Percentiles rank a stretch among this genome's conserved stretches.
Conservation (phyloP, 2,113 vertebrate species). For the Dryoscopus gambensis region DNA sequence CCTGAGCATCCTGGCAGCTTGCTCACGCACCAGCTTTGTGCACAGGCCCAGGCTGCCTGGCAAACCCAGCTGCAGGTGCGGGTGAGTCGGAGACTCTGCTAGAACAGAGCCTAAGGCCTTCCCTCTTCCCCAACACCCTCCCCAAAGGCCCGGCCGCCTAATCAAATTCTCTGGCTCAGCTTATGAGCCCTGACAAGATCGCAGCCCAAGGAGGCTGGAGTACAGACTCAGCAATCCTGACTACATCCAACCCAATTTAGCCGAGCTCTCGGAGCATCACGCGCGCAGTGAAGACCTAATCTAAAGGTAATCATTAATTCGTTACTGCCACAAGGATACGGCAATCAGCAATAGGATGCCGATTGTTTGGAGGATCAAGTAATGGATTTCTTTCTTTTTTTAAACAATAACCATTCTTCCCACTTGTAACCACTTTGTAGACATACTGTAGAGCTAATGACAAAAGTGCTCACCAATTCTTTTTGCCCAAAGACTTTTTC, state of each 20-base stretch:
- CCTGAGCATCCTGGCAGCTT: neutral
- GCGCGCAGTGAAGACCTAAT: neutral
- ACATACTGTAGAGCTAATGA: neutral
- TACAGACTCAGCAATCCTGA: slow-evolving; percentile 58
- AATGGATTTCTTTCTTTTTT: neutral
- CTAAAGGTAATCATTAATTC: slow-evolving; percentile 49
- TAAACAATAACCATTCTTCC: neutral
- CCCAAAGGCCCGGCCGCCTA: neutral
- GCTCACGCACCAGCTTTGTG: no score
- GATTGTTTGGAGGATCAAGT: neutral
- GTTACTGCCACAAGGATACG: neutral
- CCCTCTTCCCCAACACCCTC: neutral
- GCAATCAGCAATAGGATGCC: neutral
- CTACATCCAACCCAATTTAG: slow-evolving; percentile 50
- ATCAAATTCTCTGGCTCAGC: slow-evolving; percentile 38
- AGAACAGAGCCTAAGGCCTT: neutral
- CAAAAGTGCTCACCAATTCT: neutral
- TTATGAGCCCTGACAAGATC: slow-evolving; percentile 59
- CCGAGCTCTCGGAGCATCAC: neutral
- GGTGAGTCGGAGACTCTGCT: neutral
- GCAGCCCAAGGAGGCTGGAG: slow-evolving; percentile 52
- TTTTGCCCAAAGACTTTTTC: neutral
- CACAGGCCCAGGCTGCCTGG: neutral
- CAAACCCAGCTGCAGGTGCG: neutral
- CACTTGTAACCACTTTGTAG: neutral